A percentile compares a stretch with the other conserved stretches of the same genome.
These are phyloP conservation scores for Campopleginae sp. DNA, from an alignment of 2,888 invertebrate species.

Conservation along the genomic window DNA sequence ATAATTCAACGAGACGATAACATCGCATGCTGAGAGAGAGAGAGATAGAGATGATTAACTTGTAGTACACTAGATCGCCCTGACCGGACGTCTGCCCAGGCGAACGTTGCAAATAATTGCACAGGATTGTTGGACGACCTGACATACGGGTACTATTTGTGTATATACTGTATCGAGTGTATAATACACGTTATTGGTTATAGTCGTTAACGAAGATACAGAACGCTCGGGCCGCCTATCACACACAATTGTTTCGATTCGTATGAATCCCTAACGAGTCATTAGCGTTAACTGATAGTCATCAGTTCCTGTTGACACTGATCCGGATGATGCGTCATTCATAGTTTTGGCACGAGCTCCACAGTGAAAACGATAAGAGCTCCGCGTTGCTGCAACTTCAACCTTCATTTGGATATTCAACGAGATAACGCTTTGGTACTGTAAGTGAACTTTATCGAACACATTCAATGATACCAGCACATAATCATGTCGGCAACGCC, in stretches of 20 bases:
- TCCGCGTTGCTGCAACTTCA: slow-evolving; percentile 25
- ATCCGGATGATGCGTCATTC: slow-evolving; percentile 43
- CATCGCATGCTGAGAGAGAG: neutral
- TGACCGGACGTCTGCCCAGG: neutral
- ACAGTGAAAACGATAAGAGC: slow-evolving; percentile 46
- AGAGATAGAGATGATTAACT: neutral
- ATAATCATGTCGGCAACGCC: neutral
- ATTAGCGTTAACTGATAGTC: slow-evolving; percentile 52
- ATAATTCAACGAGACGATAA: neutral
- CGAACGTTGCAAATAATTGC: slow-evolving; percentile 18
- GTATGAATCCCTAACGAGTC: slow-evolving; percentile 55
- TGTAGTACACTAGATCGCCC: neutral
- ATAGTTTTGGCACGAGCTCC: slow-evolving; percentile 27
- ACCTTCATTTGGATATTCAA: slow-evolving; percentile 37
- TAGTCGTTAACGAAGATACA: slow-evolving; percentile 23
- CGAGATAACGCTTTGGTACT: slow-evolving; percentile 2
- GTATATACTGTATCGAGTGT: neutral
- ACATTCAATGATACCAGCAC: neutral
- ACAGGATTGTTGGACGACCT: slow-evolving; percentile 26
- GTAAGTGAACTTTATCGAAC: slow-evolving; percentile 17
- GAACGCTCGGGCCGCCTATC: slow-evolving; percentile 17
- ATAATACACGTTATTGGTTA: slow-evolving; percentile 26
- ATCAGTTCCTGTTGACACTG: slow-evolving; percentile 50
- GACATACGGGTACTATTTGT: slow-evolving; percentile 31
- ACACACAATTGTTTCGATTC: slow-evolving; percentile 45